Evolutionary conservation across 2,113 vertebrate genomes (phyloP).

Genomic region (Cacatua alba): DNA sequence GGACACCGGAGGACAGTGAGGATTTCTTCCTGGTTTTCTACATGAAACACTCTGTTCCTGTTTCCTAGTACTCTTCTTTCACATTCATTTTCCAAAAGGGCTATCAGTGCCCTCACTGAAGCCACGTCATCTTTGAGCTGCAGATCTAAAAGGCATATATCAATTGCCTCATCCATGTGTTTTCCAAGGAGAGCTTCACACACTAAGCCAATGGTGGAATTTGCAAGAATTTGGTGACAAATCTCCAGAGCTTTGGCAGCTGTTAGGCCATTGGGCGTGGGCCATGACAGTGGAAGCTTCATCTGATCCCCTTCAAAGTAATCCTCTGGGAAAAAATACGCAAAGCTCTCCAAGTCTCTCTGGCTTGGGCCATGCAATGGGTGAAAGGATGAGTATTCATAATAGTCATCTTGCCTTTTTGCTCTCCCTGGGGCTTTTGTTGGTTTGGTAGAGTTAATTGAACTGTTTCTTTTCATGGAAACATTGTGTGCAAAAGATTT

Average conservation of each 20-base stretch:
- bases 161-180: slow-evolving; percentile 76
- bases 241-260: slow-evolving; percentile 74
- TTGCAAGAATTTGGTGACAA: slow-evolving; percentile 75
- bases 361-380: slow-evolving; percentile 53
- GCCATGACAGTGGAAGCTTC: slow-evolving; percentile 68
- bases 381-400: slow-evolving; percentile 62
- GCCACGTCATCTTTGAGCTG: slow-evolving; percentile 82
- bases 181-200: slow-evolving; percentile 77
- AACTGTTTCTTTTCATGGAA: background rate
- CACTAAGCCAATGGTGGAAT: slow-evolving; percentile 75
- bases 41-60: slow-evolving; percentile 23
- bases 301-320: slow-evolving; percentile 70
- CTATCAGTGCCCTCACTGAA: slow-evolving; percentile 74
- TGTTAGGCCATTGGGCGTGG: slow-evolving; percentile 78
- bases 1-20: slow-evolving; percentile 75
- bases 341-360: slow-evolving; percentile 68
- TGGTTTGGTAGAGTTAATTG: background rate
- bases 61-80: slow-evolving; percentile 78
- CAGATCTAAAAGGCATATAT: slow-evolving; percentile 81
- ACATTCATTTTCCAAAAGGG: slow-evolving; percentile 85
- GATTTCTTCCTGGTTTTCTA: slow-evolving; percentile 54
- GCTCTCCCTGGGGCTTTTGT: background rate
- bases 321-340: slow-evolving; percentile 85
- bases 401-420: slow-evolving; percentile 22
- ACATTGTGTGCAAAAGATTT: background rate